These are phyloP conservation scores for Hydrotaea diabolus DNA, from an alignment of 2,888 invertebrate species.

Conservation along the genomic window DNA sequence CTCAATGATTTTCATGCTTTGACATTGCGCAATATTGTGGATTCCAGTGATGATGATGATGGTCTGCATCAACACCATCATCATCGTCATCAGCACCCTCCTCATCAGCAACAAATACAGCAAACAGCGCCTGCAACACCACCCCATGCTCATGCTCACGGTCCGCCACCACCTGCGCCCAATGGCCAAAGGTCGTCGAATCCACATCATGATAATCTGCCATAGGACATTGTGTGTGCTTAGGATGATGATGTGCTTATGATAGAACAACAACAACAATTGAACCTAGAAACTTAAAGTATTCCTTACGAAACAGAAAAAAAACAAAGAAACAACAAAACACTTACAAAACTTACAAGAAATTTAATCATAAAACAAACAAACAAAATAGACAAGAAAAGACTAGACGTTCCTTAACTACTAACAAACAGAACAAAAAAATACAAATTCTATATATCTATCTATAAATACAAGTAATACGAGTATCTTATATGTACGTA, in stretches of 20 bases:
- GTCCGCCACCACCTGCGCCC: neutral
- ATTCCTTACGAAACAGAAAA: no score
- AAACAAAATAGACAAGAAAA: conserved; percentile 49
- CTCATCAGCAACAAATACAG: neutral
- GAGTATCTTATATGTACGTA: neutral
- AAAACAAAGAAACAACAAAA: conserved; percentile 24
- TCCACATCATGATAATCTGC: conserved; percentile 48
- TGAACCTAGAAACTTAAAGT: conserved; percentile 51
- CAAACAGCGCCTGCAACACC: neutral
- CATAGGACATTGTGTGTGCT: conserved; percentile 37
- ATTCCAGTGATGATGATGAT: conserved; percentile 78
- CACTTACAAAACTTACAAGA: conserved; percentile 19
- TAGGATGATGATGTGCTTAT: neutral
- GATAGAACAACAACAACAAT: conserved; percentile 45
- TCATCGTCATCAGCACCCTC: conserved; percentile 12
- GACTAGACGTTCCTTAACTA: conserved; percentile 63
- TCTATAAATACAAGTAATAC: neutral
- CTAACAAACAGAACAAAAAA: conserved; percentile 42
- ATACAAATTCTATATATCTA: conserved; percentile 52
- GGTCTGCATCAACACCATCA: conserved; percentile 69
- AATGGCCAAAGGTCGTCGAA: conserved; percentile 53
- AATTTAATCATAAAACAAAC: conserved; percentile 43
- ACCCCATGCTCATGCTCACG: neutral
- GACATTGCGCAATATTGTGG: conserved; percentile 77
- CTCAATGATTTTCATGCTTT: conserved; percentile 79